Conservation (phyloP, 1,140 invertebrate genomes). For the Ostrea edulis region DNA sequence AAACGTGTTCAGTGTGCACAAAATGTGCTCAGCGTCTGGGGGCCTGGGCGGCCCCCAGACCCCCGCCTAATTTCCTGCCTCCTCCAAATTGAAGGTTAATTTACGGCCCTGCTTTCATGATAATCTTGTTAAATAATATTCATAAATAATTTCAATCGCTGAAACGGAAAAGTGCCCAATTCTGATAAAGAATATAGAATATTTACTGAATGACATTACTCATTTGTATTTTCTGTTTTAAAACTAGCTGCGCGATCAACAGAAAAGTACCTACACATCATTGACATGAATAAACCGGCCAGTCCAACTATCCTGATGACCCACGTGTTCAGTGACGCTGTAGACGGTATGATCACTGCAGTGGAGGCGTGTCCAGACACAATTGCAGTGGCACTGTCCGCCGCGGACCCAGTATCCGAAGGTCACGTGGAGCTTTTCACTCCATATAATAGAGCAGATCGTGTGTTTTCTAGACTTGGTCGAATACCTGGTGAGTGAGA, state of each 20-base stretch:
- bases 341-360: conserved; percentile 43
- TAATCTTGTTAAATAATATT: too few species aligned
- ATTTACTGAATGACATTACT: too few species aligned
- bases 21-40: too few species aligned
- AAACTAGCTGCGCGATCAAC: conserved; percentile 5
- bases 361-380: conserved; percentile 39
- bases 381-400: conserved; percentile 38
- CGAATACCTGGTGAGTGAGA: conserved; percentile 31
- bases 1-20: too few species aligned
- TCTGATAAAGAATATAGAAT: too few species aligned
- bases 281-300: conserved; percentile 43
- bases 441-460: conserved; percentile 39
- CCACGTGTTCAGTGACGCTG: conserved; percentile 17
- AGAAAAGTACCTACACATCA: conserved; percentile 40
- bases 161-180: too few species aligned
- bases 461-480: neutral
- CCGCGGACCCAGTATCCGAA: neutral
- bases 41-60: too few species aligned
- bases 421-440: conserved; percentile 43
- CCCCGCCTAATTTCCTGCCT: too few species aligned
- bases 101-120: too few species aligned
- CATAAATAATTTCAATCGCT: too few species aligned
- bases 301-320: conserved; percentile 30
- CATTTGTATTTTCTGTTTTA: neutral
- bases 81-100: too few species aligned